phyloP scores from a whole-genome alignment of 2,797 vertebrate species.

The Aratinga solstitialis region DNA sequence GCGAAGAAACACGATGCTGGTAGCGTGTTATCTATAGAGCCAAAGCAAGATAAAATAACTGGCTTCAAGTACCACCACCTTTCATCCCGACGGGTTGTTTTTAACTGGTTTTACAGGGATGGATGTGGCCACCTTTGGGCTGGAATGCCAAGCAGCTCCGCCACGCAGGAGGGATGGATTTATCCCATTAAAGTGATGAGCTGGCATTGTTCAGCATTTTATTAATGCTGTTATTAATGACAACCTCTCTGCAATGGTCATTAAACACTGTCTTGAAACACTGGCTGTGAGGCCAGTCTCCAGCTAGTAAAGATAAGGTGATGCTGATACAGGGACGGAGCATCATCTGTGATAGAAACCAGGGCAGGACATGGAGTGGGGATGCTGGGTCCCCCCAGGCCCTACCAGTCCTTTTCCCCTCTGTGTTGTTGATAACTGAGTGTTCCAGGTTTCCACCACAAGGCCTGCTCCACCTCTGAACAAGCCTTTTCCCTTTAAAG shows the following conservation, averaged over 20 bases:
- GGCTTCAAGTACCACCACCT: background rate
- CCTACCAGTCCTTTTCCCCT: background rate
- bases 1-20: constrained; percentile 1
- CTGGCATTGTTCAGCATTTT: background rate
- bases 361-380: background rate
- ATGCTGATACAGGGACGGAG: background rate
- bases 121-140: background rate
- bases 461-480: background rate
- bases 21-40: background rate
- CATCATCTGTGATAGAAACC: fast-evolving
- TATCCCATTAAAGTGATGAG: background rate
- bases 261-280: background rate
- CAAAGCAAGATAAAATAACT: background rate
- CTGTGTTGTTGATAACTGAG: background rate
- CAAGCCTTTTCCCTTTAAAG: background rate
- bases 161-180: background rate
- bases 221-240: background rate
- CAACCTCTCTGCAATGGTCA: background rate
- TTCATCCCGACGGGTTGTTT: background rate
- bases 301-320: background rate
- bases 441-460: background rate
- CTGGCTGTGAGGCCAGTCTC: background rate
- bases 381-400: background rate
- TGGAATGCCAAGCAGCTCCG: background rate
- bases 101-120: background rate